Percentiles rank a stretch among this genome's conserved stretches.
phyloP scores from a whole-genome alignment of 2,888 invertebrate species.

The Artemia sinica region DNA sequence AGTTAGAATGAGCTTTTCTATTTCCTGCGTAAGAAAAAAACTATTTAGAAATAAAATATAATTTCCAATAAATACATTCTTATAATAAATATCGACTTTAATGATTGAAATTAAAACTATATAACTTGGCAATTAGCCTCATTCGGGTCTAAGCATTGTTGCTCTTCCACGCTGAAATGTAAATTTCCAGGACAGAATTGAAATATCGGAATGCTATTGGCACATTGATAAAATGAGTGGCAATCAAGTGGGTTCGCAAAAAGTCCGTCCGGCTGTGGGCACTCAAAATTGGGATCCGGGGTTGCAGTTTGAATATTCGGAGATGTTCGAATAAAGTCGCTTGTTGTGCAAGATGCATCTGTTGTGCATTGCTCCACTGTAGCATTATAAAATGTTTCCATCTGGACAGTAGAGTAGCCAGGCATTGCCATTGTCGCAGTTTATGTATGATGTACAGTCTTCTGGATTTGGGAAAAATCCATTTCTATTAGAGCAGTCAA shows the following conservation, averaged over 20 bases:
- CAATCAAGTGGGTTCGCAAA: background rate
- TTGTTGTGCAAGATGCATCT: background rate
- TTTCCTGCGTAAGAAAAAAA: too few relatives aligned
- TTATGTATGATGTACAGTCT: constrained; percentile 8
- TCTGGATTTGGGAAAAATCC: constrained; percentile 2
- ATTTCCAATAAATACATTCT: too few relatives aligned
- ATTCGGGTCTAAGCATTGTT: background rate
- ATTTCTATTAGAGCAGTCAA: background rate
- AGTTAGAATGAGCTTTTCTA: too few relatives aligned
- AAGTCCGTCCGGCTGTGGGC: background rate
- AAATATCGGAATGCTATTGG: background rate
- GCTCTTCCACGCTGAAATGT: background rate
- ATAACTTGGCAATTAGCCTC: background rate
- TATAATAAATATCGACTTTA: too few relatives aligned
- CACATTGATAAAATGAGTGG: background rate
- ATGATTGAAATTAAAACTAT: too few relatives aligned
- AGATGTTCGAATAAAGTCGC: background rate
- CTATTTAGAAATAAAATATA: too few relatives aligned
- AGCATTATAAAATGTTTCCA: background rate
- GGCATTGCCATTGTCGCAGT: constrained; percentile 12
- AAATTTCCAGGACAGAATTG: constrained; percentile 2
- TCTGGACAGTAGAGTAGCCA: background rate
- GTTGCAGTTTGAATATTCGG: background rate
- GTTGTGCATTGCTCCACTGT: background rate
- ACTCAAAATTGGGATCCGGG: background rate